Percentiles rank a stretch among this genome's conserved stretches.
These are phyloP conservation scores for Eciton burchellii DNA, from an alignment of 1,140 invertebrate genomes.

Conservation along the genomic window DNA sequence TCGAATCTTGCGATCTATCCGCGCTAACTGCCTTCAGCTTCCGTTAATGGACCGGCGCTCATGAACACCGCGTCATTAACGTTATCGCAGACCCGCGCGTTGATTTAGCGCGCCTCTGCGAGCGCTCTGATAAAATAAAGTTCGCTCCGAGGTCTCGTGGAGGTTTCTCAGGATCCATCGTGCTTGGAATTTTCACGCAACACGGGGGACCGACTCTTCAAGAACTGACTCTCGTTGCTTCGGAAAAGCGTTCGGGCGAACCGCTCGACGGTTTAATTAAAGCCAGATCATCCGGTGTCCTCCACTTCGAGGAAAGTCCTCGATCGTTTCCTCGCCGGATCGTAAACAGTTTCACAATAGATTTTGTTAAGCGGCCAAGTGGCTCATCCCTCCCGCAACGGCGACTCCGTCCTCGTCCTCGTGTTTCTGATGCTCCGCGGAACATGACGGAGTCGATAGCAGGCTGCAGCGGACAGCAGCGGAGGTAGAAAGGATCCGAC, in stretches of 20 bases:
- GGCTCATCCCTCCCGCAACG: conserved; percentile 9
- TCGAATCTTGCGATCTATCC: conserved; percentile 2
- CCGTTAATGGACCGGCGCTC: no score
- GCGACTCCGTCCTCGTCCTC: neutral
- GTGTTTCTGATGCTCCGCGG: conserved; percentile 56
- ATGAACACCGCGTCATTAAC: no score
- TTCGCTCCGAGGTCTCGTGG: no score
- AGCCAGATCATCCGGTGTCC: neutral
- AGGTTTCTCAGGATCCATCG: neutral
- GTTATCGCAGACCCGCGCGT: no score
- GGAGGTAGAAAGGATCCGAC: conserved; percentile 41
- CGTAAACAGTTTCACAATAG: conserved; percentile 66
- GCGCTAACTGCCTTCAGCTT: neutral
- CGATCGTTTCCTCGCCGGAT: conserved; percentile 45
- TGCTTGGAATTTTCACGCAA: neutral
- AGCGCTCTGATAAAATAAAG: no score
- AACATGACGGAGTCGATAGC: conserved; percentile 64
- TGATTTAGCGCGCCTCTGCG: no score
- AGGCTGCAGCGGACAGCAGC: conserved; percentile 32
- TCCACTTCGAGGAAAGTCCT: conserved; percentile 30
- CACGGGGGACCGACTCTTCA: neutral
- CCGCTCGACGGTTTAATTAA: conserved; percentile 33
- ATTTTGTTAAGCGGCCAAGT: conserved; percentile 62
- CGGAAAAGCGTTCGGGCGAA: neutral
- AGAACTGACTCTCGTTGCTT: neutral